Conservation (phyloP, 2,888 invertebrate genomes). For the Cantharis nigra region DNA sequence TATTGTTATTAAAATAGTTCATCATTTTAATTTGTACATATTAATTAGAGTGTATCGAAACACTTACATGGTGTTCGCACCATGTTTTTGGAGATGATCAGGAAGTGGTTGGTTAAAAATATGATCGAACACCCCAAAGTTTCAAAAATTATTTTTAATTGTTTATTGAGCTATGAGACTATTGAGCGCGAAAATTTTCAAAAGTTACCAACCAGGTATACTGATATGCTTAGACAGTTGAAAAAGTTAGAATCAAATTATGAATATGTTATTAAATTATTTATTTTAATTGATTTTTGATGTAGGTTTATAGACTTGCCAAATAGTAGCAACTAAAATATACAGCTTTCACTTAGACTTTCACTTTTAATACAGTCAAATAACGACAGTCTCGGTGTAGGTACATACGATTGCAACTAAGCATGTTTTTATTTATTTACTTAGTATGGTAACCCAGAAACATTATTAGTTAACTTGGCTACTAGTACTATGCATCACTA, state of each 20-base stretch:
- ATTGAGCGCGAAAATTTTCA: too few relatives aligned
- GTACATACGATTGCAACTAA: slow-evolving; percentile 23
- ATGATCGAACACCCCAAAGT: background rate
- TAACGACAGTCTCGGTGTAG: slow-evolving; percentile 14
- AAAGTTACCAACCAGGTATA: too few relatives aligned
- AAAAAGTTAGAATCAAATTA: background rate
- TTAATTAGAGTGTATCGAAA: background rate
- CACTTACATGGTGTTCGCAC: background rate
- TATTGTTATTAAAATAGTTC: background rate
- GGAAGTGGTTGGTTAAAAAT: background rate
- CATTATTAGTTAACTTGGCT: slow-evolving; percentile 15
- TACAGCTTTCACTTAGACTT: slow-evolving; percentile 29
- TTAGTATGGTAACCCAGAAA: slow-evolving; percentile 21
- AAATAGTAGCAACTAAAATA: slow-evolving; percentile 22
- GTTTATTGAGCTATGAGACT: too few relatives aligned
- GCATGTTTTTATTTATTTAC: slow-evolving; percentile 15
- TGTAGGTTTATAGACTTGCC: slow-evolving; percentile 17
- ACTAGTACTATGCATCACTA: background rate
- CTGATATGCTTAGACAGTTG: background rate
- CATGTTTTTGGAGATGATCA: background rate
- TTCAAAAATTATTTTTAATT: too few relatives aligned
- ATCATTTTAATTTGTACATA: background rate
- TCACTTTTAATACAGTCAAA: slow-evolving; percentile 23
- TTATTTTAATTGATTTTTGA: background rate
- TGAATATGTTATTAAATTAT: background rate